Base-by-base conservation (phyloP, 2,113 vertebrate species). In the Apteryx owenii region DNA sequence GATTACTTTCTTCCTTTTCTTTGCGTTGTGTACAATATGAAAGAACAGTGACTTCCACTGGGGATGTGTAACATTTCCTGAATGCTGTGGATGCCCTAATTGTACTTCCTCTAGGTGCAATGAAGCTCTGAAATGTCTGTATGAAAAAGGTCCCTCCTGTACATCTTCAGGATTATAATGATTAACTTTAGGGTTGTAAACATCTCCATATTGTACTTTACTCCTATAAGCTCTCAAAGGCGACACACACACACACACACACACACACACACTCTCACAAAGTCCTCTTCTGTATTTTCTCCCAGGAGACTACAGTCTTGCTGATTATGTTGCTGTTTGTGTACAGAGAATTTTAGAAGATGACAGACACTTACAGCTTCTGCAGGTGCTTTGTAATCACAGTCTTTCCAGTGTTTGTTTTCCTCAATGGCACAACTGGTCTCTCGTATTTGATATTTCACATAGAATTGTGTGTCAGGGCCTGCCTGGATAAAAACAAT, bases 341-440 rank as follows among this genome's bases (percentile, higher is more conserved):
- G 36, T 5, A 0, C 7, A 28, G 48, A 71, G 81, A 62, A 54
- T 60, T 53, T 48, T 26, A 81, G 21, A 79, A 44, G 61, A 38
- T 18, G 3, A 16, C 31, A 29, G 33, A 54, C 73, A 99, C 99
- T 99, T 96, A 98, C 96, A 25, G 90, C 97, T 12, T 97, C 78
- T 21, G 79, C 81, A 36, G 50, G 1, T 11, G 66, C 88, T 78
- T 97, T 95, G 88, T 99, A 99, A 85, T 98, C 81, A 61, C 99
- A 99, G 0, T 99, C 98, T 83, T 98, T 97, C 99, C 99, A 99
- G 14, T 50, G 64, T 96, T 97, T 98, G 64, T 50, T 79, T 89
- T 90, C 98, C 33, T 95, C 96, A 40, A 79, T 28, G 10, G 92
- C 29, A 86, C 99, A 99, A 54, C 98, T 79, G 3, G 98, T 98